These are phyloP conservation scores for Diplogasteroides magnus DNA, from an alignment of 1,140 invertebrate genomes.

Conservation along the genomic window DNA sequence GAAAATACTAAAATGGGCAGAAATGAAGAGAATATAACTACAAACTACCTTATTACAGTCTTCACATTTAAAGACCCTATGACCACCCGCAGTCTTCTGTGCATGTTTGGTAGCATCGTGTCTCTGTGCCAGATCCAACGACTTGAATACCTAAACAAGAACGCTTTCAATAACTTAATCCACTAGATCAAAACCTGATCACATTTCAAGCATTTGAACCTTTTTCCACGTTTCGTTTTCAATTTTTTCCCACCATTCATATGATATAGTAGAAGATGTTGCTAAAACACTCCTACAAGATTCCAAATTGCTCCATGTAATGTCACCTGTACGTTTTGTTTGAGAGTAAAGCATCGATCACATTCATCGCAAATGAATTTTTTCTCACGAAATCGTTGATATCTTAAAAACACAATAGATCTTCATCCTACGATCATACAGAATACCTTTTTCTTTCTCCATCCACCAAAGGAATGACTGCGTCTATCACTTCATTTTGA, in stretches of 20 bases:
- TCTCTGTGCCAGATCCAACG: background rate
- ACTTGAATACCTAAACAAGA: background rate
- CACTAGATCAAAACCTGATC: slow-evolving; percentile 12
- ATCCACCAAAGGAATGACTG: too few species aligned
- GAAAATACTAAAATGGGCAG: slow-evolving; percentile 11
- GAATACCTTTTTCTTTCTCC: background rate
- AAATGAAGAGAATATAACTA: background rate
- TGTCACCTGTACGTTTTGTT: slow-evolving; percentile 8
- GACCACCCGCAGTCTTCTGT: background rate
- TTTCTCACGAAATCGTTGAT: slow-evolving; percentile 18
- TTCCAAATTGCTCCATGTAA: background rate
- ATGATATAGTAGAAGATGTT: background rate
- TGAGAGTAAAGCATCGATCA: slow-evolving; percentile 14
- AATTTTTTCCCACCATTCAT: background rate
- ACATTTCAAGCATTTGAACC: slow-evolving; percentile 22
- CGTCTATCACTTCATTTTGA: too few species aligned
- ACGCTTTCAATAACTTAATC: slow-evolving; percentile 15
- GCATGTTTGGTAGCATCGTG: background rate
- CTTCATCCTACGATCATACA: background rate
- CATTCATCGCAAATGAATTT: slow-evolving; percentile 16
- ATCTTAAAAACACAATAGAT: slow-evolving; percentile 2
- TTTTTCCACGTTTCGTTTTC: background rate
- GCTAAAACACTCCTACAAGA: background rate
- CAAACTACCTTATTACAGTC: background rate
- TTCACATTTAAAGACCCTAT: background rate